Evolutionary conservation across 2,888 invertebrate genomes (phyloP).

Genomic region (Acanthacorydalis orientalis): DNA sequence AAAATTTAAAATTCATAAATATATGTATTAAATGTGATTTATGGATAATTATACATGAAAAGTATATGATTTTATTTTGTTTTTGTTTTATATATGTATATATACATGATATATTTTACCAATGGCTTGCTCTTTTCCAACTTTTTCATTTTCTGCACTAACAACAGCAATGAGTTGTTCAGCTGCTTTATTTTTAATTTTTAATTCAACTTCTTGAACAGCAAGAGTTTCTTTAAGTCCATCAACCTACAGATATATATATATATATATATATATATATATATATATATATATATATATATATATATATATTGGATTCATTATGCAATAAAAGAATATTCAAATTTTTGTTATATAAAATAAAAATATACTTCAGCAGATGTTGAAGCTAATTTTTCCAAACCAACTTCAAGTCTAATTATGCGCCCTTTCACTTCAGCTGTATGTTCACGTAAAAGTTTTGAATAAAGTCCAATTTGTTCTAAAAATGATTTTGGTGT

Average conservation of each 20-base stretch:
- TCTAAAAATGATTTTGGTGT: conserved; percentile 93
- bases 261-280: background rate
- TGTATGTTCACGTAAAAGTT: conserved; percentile 49
- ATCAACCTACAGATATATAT: conserved; percentile 36
- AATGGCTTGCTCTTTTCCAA: conserved; percentile 68
- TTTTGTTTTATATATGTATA: background rate
- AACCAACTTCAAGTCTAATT: conserved; percentile 65
- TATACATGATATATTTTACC: conserved; percentile 27
- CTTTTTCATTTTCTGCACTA: conserved; percentile 79
- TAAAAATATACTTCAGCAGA: conserved; percentile 48
- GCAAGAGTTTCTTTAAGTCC: conserved; percentile 61
- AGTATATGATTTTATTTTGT: too few species aligned
- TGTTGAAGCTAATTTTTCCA: conserved; percentile 74
- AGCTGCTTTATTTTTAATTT: conserved; percentile 78
- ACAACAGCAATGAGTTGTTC: conserved; percentile 76
- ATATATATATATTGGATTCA: background rate
- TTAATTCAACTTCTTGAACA: conserved; percentile 47
- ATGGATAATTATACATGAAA: too few species aligned
- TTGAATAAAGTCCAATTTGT: conserved; percentile 69
- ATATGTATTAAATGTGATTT: too few species aligned
- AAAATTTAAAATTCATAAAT: too few species aligned
- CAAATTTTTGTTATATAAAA: conserved; percentile 3
- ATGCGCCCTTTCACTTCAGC: conserved; percentile 58
- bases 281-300: background rate
- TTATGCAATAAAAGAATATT: background rate